Conservation (phyloP, 1,140 invertebrate species). For the Nasonia vitripennis region DNA sequence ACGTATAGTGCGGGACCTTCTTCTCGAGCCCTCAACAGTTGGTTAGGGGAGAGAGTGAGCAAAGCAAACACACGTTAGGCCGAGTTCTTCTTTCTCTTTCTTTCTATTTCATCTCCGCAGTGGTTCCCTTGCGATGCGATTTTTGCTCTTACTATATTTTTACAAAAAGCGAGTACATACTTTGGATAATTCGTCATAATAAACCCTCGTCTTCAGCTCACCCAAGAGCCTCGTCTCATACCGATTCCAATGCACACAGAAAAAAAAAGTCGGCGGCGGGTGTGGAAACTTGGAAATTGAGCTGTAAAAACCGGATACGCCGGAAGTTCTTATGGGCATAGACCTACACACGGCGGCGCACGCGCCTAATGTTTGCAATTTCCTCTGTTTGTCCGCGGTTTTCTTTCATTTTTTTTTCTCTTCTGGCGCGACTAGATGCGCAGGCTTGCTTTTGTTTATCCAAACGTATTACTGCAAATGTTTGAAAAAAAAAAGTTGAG, state of each 20-base stretch:
- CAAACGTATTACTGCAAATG: no score
- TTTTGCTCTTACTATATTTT: no score
- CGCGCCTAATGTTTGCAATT: slow-evolving; percentile 32
- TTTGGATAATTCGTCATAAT: no score
- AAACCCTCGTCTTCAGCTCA: no score
- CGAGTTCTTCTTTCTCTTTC: neutral
- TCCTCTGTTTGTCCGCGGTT: slow-evolving; percentile 8
- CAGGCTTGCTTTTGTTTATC: neutral
- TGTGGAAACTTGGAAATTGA: slow-evolving; percentile 18
- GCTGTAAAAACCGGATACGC: slow-evolving; percentile 1
- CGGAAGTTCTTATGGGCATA: neutral
- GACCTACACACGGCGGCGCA: neutral
- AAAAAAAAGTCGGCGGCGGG: neutral
- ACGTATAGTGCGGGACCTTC: neutral
- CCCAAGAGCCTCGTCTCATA: no score
- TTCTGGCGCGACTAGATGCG: no score
- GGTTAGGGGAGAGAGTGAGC: neutral
- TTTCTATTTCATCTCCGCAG: no score
- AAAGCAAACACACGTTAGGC: neutral
- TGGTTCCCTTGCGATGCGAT: no score
- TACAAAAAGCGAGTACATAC: no score
- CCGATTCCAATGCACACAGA: neutral
- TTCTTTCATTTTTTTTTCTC: neutral
- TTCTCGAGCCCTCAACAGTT: neutral
- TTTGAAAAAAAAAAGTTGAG: no score